phyloP scores from a whole-genome alignment of 2,797 vertebrate species.

The Sciurus carolinensis region DNA sequence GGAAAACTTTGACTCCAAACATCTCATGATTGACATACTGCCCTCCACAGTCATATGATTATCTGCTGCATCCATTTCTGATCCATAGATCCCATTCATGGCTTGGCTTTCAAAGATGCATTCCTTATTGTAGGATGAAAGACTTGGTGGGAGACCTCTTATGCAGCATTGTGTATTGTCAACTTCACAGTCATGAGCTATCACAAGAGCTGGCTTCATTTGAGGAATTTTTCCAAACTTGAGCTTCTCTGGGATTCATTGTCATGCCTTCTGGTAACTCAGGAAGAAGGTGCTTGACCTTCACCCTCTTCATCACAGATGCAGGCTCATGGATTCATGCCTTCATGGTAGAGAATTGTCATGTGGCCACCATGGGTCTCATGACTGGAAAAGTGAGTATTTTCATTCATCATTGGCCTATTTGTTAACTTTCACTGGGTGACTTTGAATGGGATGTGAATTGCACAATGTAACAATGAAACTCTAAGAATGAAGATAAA shows the following conservation, averaged over 20 bases:
- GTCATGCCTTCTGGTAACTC: not conserved
- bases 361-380: not conserved
- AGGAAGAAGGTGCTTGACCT: not conserved
- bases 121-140: not conserved
- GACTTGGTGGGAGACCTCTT: not conserved
- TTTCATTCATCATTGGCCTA: not conserved
- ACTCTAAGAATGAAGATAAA: not conserved
- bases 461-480: not conserved
- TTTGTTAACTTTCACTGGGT: not conserved
- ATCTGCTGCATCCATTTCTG: not conserved
- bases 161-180: accelerated
- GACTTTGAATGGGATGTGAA: not conserved
- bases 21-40: not conserved
- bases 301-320: not conserved
- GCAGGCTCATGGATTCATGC: not conserved
- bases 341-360: not conserved
- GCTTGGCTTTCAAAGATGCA: not conserved
- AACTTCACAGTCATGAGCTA: not conserved
- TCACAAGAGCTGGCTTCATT: not conserved
- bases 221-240: not conserved
- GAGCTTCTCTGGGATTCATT: not conserved
- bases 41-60: not conserved
- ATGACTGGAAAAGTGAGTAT: not conserved
- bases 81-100: not conserved
- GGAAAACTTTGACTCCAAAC: not conserved